A percentile compares a stretch with the other conserved stretches of the same genome.
These are phyloP conservation scores for Thamnophis sirtalis DNA, from an alignment of 2,113 vertebrate species.

Conservation along the genomic window DNA sequence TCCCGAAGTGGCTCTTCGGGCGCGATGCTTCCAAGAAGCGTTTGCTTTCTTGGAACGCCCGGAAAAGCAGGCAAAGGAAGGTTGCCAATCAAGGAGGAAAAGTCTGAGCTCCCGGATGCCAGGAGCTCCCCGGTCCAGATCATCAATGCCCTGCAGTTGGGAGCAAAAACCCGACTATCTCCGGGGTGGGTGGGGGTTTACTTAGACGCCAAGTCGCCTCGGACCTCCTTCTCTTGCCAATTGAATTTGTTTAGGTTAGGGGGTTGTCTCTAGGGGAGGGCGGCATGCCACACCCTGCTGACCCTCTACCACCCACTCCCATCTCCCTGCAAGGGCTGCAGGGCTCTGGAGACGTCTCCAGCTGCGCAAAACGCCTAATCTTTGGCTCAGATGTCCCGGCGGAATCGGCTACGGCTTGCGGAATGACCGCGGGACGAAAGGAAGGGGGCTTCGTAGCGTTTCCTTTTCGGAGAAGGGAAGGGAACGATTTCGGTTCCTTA, in stretches of 20 bases:
- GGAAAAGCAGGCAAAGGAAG: background rate
- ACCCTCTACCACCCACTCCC: background rate
- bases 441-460: background rate
- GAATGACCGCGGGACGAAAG: background rate
- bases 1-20: background rate
- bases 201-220: background rate
- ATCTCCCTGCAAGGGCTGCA: background rate
- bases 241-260: background rate
- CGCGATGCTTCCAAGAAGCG: background rate
- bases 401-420: background rate
- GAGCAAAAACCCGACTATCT: background rate
- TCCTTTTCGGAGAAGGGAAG: background rate
- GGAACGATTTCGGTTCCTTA: background rate
- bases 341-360: background rate
- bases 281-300: background rate
- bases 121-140: background rate
- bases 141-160: background rate
- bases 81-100: background rate
- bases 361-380: background rate
- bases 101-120: background rate
- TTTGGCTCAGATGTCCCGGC: background rate
- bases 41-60: background rate
- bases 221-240: background rate
- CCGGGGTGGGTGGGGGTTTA: background rate
- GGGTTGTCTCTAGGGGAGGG: background rate